Evolutionary conservation across 2,113 vertebrate genomes (phyloP), one percentile per base, ranked within the genome.

Genomic region (Ranitomeya imitator): DNA sequence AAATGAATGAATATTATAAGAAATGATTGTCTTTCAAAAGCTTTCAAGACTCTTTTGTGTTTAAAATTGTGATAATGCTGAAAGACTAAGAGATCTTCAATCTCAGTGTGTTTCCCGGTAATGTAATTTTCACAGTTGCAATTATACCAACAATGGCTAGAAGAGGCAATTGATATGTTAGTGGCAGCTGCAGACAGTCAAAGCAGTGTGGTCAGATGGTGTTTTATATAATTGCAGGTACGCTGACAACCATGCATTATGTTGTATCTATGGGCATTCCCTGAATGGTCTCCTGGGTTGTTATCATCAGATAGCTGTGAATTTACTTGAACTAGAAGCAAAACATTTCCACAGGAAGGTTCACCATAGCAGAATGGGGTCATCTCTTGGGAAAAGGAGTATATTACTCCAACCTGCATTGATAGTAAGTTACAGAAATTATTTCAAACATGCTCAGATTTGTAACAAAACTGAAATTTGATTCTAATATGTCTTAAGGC

Each of bases 161-260:
- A 85, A 85, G 83, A 85, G 69, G 83, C 83, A 85, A 85, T 85
- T 85, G 69, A 85, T 85, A 85, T 76, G 55, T 85, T 85, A 85
- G 67, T 85, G 83, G 69, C 83, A 85, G 83, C 83, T 85, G 69
- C 83, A 85, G 83, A 37, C 67, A 59, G 83, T 73, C 52, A 60
- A 85, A 85, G 83, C 67, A 76, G 83, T 73, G 67, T 85, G 83
- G 83, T 76, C 69, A 76, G 83, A 84, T 84, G 82, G 83, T 73
- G 67, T 76, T 76, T 76, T 74, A 76, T 85, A 85, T 85, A 73
- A 85, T 85, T 85, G 83, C 83, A 85, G 69, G 69, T 85, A 85
- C 83, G 52, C 55, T 73, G 69, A 76, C 69, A 85, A 74, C 83
- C 83, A 85, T 60, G 83, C 54, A 85, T 85, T 85, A 85, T 85